Percentiles rank a stretch among this genome's conserved stretches.
These are phyloP conservation scores for Apis laboriosa DNA, from an alignment of 1,140 invertebrate genomes.

Conservation along the genomic window DNA sequence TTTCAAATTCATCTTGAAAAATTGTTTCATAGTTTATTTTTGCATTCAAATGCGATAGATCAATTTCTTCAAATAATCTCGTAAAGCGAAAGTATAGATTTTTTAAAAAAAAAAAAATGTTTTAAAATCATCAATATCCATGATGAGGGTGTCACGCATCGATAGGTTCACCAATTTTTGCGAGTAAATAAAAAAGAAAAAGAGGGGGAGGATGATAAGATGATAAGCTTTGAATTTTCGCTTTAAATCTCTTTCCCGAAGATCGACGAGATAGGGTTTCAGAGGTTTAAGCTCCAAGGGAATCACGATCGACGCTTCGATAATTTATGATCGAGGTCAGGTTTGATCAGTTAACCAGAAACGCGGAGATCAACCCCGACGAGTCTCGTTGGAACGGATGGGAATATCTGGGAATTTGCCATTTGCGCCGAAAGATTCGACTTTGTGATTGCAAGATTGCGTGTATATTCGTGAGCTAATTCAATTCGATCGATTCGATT, in stretches of 20 bases:
- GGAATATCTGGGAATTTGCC: neutral
- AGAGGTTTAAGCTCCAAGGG: constrained; percentile 20
- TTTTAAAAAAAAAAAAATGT: no score
- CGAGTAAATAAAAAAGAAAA: neutral
- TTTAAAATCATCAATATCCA: no score
- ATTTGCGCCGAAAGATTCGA: neutral
- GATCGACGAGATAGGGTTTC: neutral
- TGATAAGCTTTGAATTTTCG: constrained; percentile 19
- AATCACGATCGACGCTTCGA: constrained; percentile 15
- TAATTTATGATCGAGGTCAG: constrained; percentile 34
- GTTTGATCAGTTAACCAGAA: constrained; percentile 34
- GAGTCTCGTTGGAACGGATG: neutral
- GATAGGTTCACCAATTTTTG: neutral
- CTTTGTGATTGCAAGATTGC: neutral
- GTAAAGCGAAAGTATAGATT: no score
- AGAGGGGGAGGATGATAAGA: neutral
- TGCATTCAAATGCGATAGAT: no score
- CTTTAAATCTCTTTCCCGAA: neutral
- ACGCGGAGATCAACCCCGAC: neutral
- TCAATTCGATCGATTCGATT: neutral
- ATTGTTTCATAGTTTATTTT: no score
- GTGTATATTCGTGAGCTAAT: neutral
- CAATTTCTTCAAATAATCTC: no score
- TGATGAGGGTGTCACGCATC: no score
- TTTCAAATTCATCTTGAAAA: no score